Evolutionary conservation across 2,113 vertebrate genomes (phyloP).

Genomic region (Rostratula benghalensis): DNA sequence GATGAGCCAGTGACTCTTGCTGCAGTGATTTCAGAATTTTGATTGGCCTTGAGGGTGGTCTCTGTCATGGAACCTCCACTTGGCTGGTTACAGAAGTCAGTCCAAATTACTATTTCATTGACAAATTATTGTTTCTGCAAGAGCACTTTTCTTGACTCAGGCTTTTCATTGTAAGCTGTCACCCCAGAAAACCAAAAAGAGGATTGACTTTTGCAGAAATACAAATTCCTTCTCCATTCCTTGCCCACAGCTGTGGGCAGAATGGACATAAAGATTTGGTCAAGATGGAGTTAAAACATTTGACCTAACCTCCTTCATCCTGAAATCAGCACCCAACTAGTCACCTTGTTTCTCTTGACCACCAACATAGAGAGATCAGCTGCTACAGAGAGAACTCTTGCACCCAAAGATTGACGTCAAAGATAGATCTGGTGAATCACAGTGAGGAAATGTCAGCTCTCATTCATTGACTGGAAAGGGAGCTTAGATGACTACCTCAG

Average conservation of each 20-base stretch:
- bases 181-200: not conserved
- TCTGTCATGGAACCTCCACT: not conserved
- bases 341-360: not conserved
- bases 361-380: not conserved
- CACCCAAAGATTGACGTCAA: not conserved
- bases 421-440: not conserved
- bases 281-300: not conserved
- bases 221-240: not conserved
- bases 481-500: not conserved
- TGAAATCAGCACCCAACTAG: not conserved
- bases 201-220: not conserved
- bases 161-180: not conserved
- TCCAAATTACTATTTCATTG: not conserved
- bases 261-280: not conserved
- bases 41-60: not conserved
- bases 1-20: not conserved
- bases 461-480: not conserved
- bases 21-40: not conserved
- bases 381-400: not conserved
- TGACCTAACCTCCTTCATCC: not conserved
- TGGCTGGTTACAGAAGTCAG: not conserved
- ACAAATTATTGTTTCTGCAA: not conserved
- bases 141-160: not conserved
- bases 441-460: not conserved
- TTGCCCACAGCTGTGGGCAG: too few relatives aligned